These are phyloP conservation scores for Oeneis ivallda DNA, from an alignment of 2,888 invertebrate genomes.

Conservation along the genomic window DNA sequence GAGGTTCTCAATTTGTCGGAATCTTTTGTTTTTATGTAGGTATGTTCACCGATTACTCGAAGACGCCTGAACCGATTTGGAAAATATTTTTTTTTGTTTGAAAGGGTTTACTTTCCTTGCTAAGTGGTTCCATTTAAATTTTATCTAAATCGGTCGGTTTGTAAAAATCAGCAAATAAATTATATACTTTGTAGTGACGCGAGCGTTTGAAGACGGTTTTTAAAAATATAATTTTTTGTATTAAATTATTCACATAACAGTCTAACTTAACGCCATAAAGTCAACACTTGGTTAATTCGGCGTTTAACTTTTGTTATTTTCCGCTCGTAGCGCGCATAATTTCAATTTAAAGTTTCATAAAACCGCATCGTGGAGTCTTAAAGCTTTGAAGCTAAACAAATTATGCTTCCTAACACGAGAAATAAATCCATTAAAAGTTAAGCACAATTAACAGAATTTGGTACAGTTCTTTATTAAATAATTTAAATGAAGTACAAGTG, in stretches of 20 bases:
- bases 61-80: too few species aligned
- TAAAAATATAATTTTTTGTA: too few species aligned
- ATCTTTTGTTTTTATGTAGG: too few species aligned
- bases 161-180: too few species aligned
- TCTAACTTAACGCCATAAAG: slow-evolving; percentile 27
- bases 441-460: slow-evolving; percentile 10
- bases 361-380: slow-evolving; percentile 27
- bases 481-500: background rate
- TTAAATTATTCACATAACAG: slow-evolving; percentile 4
- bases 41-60: too few species aligned
- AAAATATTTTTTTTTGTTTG: too few species aligned
- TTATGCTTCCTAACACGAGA: slow-evolving; percentile 23
- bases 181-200: too few species aligned
- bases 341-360: slow-evolving; percentile 39
- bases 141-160: too few species aligned
- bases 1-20: too few species aligned
- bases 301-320: slow-evolving; percentile 36
- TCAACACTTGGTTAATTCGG: slow-evolving; percentile 27
- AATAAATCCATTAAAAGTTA: slow-evolving; percentile 28
- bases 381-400: slow-evolving; percentile 29
- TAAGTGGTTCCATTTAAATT: too few species aligned
- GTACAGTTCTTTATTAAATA: background rate
- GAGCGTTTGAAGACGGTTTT: too few species aligned
- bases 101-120: too few species aligned
- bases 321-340: slow-evolving; percentile 35